phyloP scores from a whole-genome alignment of 92 coral and sea anemone genomes.

The Heliopora coerulea region DNA sequence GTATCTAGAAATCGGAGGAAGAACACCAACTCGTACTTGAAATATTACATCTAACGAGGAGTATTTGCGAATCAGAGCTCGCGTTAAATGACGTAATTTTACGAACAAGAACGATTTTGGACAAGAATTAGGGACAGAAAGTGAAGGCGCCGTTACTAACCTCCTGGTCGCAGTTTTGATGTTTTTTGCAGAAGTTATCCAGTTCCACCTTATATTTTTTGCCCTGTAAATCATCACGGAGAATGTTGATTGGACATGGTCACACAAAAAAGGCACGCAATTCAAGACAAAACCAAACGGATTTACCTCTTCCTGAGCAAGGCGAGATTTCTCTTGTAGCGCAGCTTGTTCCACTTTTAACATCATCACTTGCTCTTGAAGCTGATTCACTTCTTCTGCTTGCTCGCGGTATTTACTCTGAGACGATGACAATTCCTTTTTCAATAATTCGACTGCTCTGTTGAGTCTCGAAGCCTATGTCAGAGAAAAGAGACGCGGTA shows the following conservation, averaged over 20 bases:
- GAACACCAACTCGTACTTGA: no score
- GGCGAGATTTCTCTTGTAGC: constrained; percentile 86
- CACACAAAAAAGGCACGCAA: not conserved
- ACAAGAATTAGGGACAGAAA: no score
- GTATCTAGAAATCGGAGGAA: no score
- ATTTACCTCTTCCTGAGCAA: constrained; percentile 83
- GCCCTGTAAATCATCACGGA: constrained; percentile 44
- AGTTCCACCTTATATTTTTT: constrained; percentile 75
- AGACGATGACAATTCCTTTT: constrained; percentile 62
- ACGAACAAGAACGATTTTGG: no score
- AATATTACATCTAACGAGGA: no score
- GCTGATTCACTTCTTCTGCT: constrained; percentile 65
- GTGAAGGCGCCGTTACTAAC: constrained; percentile 37
- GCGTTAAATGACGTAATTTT: no score
- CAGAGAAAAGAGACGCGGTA: not conserved
- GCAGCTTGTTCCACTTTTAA: constrained; percentile 92
- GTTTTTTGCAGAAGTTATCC: constrained; percentile 63
- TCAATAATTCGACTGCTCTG: constrained; percentile 67
- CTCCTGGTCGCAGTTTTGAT: constrained; percentile 89
- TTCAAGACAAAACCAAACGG: not conserved
- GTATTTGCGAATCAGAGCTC: no score
- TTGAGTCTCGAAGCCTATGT: constrained; percentile 68
- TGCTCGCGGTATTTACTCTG: constrained; percentile 81
- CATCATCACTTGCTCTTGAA: constrained; percentile 83
- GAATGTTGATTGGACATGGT: not conserved